Percentiles rank a stretch among this genome's conserved stretches.
Conservation (phyloP, 2,797 vertebrate genomes). For the Siniperca scherzeri region DNA sequence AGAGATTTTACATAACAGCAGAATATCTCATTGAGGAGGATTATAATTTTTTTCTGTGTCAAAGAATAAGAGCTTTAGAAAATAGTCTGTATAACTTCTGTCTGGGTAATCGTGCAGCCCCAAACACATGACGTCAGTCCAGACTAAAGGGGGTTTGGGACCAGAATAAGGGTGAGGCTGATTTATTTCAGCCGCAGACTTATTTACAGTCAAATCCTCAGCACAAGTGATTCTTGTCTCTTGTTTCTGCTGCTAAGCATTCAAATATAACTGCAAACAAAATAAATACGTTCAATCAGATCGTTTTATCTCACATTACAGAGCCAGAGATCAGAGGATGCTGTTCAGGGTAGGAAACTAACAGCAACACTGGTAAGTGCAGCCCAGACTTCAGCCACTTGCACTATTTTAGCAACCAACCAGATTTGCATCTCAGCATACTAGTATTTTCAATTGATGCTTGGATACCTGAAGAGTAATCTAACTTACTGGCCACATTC, state of each 20-base stretch:
- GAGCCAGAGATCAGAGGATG: not conserved
- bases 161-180: not conserved
- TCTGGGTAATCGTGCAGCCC: conserved; percentile 47
- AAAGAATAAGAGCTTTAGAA: conserved; percentile 1
- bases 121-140: conserved; percentile 19
- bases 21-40: conserved; percentile 10
- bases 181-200: not conserved
- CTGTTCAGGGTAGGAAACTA: conserved; percentile 10
- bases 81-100: not conserved
- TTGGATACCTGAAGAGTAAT: not conserved
- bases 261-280: not conserved
- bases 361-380: not conserved
- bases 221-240: conserved; percentile 70
- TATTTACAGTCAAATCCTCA: conserved; percentile 13
- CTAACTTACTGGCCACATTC: not conserved
- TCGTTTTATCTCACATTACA: not conserved
- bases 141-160: not conserved
- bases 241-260: conserved; percentile 66
- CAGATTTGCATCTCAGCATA: not conserved
- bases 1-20: not conserved
- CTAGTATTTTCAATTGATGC: not conserved
- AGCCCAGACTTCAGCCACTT: not conserved
- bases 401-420: not conserved
- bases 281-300: not conserved
- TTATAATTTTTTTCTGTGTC: conserved; percentile 8